Conservation (phyloP, 2,113 vertebrate genomes). For the Gulo gulo region DNA sequence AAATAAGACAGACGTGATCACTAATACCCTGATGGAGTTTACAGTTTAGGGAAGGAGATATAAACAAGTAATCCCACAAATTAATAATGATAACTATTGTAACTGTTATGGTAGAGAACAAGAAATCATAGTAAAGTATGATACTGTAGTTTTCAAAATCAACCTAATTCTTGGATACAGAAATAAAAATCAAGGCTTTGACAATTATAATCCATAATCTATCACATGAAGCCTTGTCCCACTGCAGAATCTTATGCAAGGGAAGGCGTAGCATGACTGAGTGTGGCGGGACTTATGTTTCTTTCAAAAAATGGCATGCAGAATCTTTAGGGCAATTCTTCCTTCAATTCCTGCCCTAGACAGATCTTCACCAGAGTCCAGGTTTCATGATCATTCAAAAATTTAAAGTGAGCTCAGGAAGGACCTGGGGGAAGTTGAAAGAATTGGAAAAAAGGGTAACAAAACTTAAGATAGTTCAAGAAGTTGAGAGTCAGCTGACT, state of each 20-base stretch:
- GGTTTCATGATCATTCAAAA: not conserved
- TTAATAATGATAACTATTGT: not conserved
- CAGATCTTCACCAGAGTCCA: not conserved
- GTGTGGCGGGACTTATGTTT: not conserved
- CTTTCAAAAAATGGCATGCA: not conserved
- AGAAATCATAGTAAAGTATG: not conserved
- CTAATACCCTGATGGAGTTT: not conserved
- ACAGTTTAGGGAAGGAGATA: not conserved
- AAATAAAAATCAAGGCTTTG: not conserved
- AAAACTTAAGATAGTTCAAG: not conserved
- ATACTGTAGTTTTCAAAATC: not conserved
- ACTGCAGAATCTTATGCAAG: not conserved
- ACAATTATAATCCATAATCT: not conserved
- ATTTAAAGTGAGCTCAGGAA: not conserved
- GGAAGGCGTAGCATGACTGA: too few relatives aligned
- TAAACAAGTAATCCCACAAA: not conserved
- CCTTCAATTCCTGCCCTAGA: not conserved
- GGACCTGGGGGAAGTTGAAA: not conserved
- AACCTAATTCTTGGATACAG: not conserved
- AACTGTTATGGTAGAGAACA: not conserved
- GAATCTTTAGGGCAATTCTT: not conserved
- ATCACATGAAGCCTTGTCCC: not conserved
- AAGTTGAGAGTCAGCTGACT: not conserved
- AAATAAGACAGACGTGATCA: not conserved
- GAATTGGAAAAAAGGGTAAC: not conserved